Base-by-base conservation (phyloP, 37 sponge, comb jelly and placozoan genomes). In the Chondrosia reniformis region DNA sequence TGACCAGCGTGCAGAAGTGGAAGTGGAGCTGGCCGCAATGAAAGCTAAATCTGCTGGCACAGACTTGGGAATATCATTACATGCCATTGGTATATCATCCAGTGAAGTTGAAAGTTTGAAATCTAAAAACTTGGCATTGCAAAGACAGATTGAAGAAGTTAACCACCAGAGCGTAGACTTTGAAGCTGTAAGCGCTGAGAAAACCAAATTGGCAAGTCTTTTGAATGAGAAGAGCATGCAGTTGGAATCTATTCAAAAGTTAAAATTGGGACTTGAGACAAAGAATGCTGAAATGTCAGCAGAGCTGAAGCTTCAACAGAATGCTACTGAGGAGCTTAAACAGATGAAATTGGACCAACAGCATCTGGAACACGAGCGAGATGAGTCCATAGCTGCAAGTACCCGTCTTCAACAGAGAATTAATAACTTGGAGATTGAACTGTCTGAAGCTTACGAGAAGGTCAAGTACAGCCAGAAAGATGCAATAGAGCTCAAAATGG, bases 1-100 rank as follows among this genome's bases (percentile, higher is more conserved):
- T 0, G 27, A 75, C 15, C 84, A 90, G 52, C 79, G 78, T 58
- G 41, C 33, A 21, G 82, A 78, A 21, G 42, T 89, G 54, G 87
- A 86, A 36, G 34, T 13, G 45, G 80, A 79, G 13, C 63, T 75
- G 8, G 34, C 33, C 15, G 32, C 6, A 55, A 55, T 24, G 25
- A 13, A 44, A 25, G n/a, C 41, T 1, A 13, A 13, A 40, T 34
- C 37, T 40, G 40, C 43, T 39, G 72, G 9, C 15, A 6, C 72
- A 40, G 24, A 36, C 8, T n/a, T 8, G 6, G 9, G 40, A 36
- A 13, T 59, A 7, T 49, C 54, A 12, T 19, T 56, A 28, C 72
- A 69, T 10, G 42, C 6, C 42, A 69, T 69, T 30, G 72, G 72
- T 25, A 69, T 69, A 21, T 43, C 72, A 21, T 69, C 72, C 72